Evolutionary conservation across 2,797 vertebrate genomes (phyloP).

Genomic region (Dendrocincla fuliginosa): DNA sequence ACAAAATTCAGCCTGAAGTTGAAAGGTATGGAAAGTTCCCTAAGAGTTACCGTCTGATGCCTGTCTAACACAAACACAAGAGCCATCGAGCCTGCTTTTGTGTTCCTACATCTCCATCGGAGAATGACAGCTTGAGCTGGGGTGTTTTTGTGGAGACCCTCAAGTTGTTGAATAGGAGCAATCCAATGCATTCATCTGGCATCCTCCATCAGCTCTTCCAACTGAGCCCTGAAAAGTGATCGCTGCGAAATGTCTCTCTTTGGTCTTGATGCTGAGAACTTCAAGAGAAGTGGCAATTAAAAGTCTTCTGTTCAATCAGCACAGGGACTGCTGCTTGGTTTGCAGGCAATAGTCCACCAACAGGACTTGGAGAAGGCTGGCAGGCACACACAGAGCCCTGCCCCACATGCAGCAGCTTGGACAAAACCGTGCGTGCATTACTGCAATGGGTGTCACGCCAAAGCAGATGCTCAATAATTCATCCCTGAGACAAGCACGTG

Average conservation of each 20-base stretch:
- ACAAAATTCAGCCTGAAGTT: background rate
- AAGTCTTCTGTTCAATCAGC: background rate
- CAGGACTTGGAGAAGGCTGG: background rate
- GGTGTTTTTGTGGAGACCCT: background rate
- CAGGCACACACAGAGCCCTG: background rate
- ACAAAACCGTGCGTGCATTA: background rate
- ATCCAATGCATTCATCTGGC: background rate
- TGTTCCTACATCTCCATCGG: background rate
- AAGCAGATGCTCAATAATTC: background rate
- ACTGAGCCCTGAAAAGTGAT: background rate
- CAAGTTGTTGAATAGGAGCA: background rate
- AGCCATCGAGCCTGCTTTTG: background rate
- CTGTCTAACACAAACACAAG: background rate
- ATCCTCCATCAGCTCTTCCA: background rate
- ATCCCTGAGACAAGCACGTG: background rate
- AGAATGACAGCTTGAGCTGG: background rate
- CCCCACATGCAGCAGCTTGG: background rate
- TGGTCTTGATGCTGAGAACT: background rate
- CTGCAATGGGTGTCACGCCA: background rate
- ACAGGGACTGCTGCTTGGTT: background rate
- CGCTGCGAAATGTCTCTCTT: background rate
- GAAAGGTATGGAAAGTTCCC: background rate
- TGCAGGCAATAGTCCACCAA: background rate
- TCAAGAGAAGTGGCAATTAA: background rate
- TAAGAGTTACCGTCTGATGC: background rate